These are phyloP conservation scores for Lacerta agilis DNA, from an alignment of 2,797 vertebrate species.

Conservation along the genomic window DNA sequence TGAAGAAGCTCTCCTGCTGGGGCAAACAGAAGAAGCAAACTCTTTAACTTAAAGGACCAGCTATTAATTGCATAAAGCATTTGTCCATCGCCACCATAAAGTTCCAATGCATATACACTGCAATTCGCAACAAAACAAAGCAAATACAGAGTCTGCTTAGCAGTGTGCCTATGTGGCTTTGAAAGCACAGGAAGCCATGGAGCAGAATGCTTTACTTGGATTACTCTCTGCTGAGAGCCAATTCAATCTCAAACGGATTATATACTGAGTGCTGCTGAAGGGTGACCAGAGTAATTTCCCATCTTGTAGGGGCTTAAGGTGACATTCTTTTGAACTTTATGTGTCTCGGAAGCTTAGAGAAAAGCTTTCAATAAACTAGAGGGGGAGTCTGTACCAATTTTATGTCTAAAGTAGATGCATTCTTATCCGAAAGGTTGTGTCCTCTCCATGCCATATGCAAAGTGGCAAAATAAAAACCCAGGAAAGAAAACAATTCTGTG, in stretches of 20 bases:
- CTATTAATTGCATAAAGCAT: too few species aligned
- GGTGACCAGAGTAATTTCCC: not conserved
- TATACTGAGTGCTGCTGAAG: not conserved
- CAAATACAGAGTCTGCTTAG: not conserved
- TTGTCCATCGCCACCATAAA: not conserved
- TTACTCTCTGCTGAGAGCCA: not conserved
- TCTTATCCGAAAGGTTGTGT: not conserved
- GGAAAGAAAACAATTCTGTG: not conserved
- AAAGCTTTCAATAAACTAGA: not conserved
- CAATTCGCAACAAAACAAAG: not conserved
- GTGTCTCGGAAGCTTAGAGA: not conserved
- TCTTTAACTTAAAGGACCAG: not conserved
- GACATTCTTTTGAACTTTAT: not conserved
- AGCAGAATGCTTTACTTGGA: not conserved
- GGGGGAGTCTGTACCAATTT: not conserved
- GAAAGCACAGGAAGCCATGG: not conserved
- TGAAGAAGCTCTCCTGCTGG: not conserved
- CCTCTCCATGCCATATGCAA: not conserved
- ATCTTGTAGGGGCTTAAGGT: not conserved
- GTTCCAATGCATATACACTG: not conserved
- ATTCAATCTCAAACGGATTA: constrained; percentile 1
- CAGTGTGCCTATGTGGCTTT: not conserved
- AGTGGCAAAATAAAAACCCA: not conserved
- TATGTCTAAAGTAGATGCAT: not conserved
- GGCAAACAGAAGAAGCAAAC: not conserved